phyloP scores from a whole-genome alignment of 2,888 invertebrate genomes.

The Ectemnius continuus region DNA sequence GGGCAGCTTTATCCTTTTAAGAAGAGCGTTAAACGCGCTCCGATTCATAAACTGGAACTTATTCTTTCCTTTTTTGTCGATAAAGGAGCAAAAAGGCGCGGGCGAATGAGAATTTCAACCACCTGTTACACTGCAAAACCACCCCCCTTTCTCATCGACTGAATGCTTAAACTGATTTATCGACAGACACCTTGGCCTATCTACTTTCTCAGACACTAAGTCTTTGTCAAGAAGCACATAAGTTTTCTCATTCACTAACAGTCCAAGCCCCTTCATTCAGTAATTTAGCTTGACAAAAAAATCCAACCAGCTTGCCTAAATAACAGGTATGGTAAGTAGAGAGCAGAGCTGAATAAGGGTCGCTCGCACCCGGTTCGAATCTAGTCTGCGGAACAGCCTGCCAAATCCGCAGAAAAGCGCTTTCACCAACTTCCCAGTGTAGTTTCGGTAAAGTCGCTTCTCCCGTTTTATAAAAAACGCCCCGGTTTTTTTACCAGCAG shows the following conservation, averaged over 20 bases:
- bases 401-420: no score
- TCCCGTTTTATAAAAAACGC: conserved; percentile 23
- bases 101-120: conserved; percentile 74
- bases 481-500: conserved; percentile 16
- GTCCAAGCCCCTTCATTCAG: conserved; percentile 12
- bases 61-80: conserved; percentile 74
- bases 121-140: conserved; percentile 75
- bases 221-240: conserved; percentile 37
- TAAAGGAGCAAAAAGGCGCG: conserved; percentile 74
- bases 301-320: no score
- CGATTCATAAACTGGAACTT: conserved; percentile 74
- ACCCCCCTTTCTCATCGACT: conserved; percentile 68
- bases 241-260: conserved; percentile 10
- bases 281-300: not conserved
- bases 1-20: conserved; percentile 73
- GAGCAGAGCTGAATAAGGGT: no score
- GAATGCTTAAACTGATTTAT: conserved; percentile 73
- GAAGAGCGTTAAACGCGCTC: conserved; percentile 73
- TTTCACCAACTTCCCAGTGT: not conserved
- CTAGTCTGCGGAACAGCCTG: no score
- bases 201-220: conserved; percentile 47
- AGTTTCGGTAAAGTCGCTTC: conserved; percentile 6
- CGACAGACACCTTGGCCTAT: conserved; percentile 67
- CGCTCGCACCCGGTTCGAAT: no score
- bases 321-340: no score